Percentiles rank a stretch among this genome's conserved stretches.
Evolutionary conservation across 2,113 vertebrate genomes (phyloP).

Genomic region (Eupsittula cactorum): DNA sequence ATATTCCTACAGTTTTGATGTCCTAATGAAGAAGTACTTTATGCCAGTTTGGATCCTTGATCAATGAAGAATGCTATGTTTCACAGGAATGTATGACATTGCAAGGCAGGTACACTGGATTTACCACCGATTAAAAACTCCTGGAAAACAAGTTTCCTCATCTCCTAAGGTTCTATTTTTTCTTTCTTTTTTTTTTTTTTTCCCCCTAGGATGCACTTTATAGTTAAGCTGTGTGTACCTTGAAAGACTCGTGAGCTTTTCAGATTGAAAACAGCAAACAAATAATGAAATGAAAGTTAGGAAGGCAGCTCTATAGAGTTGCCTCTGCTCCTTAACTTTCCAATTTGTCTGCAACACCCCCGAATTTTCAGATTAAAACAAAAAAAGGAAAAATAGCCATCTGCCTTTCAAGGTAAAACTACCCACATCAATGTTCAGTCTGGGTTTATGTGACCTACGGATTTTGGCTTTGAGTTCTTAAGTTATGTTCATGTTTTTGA

Average conservation of each 20-base stretch:
- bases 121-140: background rate
- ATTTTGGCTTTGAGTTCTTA: background rate
- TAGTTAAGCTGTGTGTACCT: background rate
- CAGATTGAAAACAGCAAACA: background rate
- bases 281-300: background rate
- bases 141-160: background rate
- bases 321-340: background rate
- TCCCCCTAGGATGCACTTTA: background rate
- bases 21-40: slow-evolving; percentile 63
- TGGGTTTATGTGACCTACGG: background rate
- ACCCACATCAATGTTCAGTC: background rate
- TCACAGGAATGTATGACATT: slow-evolving; percentile 19
- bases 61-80: background rate
- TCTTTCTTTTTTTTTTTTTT: background rate
- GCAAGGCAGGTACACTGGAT: background rate
- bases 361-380: background rate
- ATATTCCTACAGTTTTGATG: slow-evolving; percentile 50
- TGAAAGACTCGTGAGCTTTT: background rate
- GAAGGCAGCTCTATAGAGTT: background rate
- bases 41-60: background rate
- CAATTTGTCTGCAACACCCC: background rate
- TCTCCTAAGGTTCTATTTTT: background rate
- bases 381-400: background rate
- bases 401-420: background rate
- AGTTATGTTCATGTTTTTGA: background rate